These are phyloP conservation scores for Pimpla rufipes DNA, from an alignment of 2,888 invertebrate genomes.

Conservation along the genomic window DNA sequence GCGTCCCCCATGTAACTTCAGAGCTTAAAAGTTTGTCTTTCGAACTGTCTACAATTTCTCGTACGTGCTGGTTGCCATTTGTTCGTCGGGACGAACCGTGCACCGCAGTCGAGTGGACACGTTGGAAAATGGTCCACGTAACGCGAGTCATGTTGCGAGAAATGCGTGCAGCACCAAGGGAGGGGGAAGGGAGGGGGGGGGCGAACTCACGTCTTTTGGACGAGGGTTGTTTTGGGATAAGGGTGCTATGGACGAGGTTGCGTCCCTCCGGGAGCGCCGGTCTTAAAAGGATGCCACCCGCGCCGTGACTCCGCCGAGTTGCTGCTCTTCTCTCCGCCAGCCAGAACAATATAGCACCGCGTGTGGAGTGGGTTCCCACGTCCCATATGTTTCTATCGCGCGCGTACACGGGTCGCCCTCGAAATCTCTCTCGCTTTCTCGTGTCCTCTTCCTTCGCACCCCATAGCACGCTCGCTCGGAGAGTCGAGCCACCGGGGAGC, in stretches of 20 bases:
- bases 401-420: conserved; percentile 14
- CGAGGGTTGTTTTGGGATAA: conserved; percentile 21
- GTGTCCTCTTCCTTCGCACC: neutral
- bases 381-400: conserved; percentile 23
- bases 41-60: neutral
- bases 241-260: conserved; percentile 4
- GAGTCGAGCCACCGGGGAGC: conserved; percentile 32
- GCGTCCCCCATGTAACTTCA: neutral
- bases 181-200: too few species aligned
- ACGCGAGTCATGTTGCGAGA: neutral
- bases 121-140: neutral
- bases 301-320: neutral
- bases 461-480: conserved; percentile 24
- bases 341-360: conserved; percentile 2
- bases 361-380: conserved; percentile 22
- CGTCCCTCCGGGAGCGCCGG: conserved; percentile 13
- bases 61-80: neutral
- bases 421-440: conserved; percentile 24
- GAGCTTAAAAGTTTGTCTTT: neutral
- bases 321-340: conserved; percentile 27
- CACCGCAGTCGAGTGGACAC: neutral
- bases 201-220: neutral
- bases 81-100: too few species aligned
- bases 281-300: conserved; percentile 23
- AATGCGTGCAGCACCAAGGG: neutral